These are phyloP conservation scores for Epinephelus coioides DNA, from an alignment of 2,797 vertebrate genomes.

Conservation along the genomic window DNA sequence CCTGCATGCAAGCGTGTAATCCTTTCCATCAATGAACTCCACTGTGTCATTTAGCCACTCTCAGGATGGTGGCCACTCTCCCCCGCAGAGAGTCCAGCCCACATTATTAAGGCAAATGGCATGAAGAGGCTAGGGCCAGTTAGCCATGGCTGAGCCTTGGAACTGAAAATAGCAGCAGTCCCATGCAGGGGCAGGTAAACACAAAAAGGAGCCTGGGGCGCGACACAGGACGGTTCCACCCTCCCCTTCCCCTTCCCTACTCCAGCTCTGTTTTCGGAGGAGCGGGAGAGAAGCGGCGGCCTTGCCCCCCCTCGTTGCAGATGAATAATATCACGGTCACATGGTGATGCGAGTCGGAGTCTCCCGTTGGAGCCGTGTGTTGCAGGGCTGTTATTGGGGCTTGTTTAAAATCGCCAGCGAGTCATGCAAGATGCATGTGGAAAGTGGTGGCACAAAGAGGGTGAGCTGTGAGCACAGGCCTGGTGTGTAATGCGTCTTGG, in stretches of 20 bases:
- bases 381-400: constrained; percentile 68
- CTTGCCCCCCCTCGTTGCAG: constrained; percentile 12
- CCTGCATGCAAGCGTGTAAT: constrained; percentile 80
- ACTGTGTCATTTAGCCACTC: constrained; percentile 84
- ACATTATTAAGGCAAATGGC: constrained; percentile 84
- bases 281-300: constrained; percentile 33
- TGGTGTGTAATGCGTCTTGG: constrained; percentile 59
- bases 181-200: constrained; percentile 82
- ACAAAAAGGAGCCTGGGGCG: constrained; percentile 73
- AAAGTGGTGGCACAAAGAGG: constrained; percentile 56
- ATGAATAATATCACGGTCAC: constrained; percentile 77
- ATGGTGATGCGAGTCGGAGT: constrained; percentile 45
- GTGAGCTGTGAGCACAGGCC: constrained; percentile 46
- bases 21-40: constrained; percentile 85
- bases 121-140: constrained; percentile 75
- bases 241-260: constrained; percentile 4
- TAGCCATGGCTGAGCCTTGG: constrained; percentile 77
- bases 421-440: constrained; percentile 83
- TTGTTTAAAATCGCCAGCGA: constrained; percentile 77
- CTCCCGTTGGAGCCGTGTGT: constrained; percentile 54
- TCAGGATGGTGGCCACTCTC: constrained; percentile 78
- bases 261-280: constrained; percentile 55
- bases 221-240: constrained; percentile 46
- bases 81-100: constrained; percentile 78
- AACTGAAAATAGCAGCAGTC: constrained; percentile 85